Conservation (phyloP, 2,797 vertebrate genomes). For the Bryconaethiops microstoma region DNA sequence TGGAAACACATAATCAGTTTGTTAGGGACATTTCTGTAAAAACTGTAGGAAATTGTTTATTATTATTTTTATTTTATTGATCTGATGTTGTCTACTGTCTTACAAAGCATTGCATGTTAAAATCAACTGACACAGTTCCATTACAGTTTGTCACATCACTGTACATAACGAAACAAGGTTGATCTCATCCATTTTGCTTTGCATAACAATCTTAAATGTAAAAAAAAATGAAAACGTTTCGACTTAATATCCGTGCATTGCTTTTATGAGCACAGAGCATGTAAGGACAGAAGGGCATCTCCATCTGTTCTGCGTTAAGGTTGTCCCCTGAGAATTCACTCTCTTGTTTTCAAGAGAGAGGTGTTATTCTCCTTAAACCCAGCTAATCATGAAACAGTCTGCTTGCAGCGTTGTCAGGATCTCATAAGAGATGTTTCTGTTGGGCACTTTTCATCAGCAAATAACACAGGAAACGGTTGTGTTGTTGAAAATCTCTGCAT, state of each 20-base stretch:
- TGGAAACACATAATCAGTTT: neutral
- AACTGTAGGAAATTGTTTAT: neutral
- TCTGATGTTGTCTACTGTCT: neutral
- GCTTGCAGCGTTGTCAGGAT: conserved; percentile 47
- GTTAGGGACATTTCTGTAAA: neutral
- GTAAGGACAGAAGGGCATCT: conserved; percentile 53
- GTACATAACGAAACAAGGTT: neutral
- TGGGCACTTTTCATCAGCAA: neutral
- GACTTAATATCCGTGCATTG: conserved; percentile 32
- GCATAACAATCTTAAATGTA: neutral
- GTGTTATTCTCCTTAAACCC: conserved; percentile 51
- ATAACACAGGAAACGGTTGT: conserved; percentile 5
- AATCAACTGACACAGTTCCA: neutral
- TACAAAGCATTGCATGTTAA: neutral
- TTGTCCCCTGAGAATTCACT: conserved; percentile 41
- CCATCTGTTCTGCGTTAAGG: conserved; percentile 58
- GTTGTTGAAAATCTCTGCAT: conserved; percentile 10
- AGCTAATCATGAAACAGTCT: conserved; percentile 49
- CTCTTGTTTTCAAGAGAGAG: conserved; percentile 57
- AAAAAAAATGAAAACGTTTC: conserved; percentile 11
- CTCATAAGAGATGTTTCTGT: conserved; percentile 26
- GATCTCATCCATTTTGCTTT: conserved; percentile 9
- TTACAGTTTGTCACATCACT: neutral
- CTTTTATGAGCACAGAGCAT: conserved; percentile 40
- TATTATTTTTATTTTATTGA: neutral